Percentiles rank a stretch among this genome's conserved stretches.
phyloP scores from a whole-genome alignment of 2,113 vertebrate genomes.

The Misgurnus mizolepis region DNA sequence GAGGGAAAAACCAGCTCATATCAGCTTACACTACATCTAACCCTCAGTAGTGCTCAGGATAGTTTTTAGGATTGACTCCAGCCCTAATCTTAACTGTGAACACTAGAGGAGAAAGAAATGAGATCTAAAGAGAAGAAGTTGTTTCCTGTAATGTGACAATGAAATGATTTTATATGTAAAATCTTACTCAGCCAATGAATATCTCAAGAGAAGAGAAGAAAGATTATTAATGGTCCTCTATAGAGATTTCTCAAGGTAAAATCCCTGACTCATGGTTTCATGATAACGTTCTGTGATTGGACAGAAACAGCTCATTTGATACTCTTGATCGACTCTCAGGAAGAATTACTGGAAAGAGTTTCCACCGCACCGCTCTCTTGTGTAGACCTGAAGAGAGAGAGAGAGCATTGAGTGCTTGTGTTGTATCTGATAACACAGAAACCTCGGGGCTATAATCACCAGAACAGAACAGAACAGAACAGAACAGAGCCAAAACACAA shows the following conservation, averaged over 20 bases:
- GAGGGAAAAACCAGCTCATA: background rate
- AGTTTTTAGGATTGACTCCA: background rate
- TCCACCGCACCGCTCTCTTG: background rate
- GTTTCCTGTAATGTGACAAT: too few species aligned
- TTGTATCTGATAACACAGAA: background rate
- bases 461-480: background rate
- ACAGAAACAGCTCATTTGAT: too few species aligned
- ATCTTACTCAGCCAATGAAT: too few species aligned
- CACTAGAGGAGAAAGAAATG: too few species aligned
- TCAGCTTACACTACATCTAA: too few species aligned
- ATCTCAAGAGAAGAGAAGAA: background rate
- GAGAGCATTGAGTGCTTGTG: background rate
- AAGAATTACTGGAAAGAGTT: background rate
- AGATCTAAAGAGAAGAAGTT: too few species aligned
- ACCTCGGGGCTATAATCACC: background rate
- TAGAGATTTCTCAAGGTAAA: constrained; percentile 10
- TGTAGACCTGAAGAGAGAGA: background rate
- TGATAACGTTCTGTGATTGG: too few species aligned
- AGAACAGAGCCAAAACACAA: background rate
- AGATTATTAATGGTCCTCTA: background rate
- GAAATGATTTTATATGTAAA: too few species aligned
- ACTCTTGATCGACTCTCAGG: background rate
- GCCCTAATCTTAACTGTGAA: too few species aligned
- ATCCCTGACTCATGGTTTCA: constrained; percentile 19
- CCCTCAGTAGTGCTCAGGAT: background rate